Conservation (phyloP, 2,797 vertebrate species). For the Anguilla anguilla region DNA sequence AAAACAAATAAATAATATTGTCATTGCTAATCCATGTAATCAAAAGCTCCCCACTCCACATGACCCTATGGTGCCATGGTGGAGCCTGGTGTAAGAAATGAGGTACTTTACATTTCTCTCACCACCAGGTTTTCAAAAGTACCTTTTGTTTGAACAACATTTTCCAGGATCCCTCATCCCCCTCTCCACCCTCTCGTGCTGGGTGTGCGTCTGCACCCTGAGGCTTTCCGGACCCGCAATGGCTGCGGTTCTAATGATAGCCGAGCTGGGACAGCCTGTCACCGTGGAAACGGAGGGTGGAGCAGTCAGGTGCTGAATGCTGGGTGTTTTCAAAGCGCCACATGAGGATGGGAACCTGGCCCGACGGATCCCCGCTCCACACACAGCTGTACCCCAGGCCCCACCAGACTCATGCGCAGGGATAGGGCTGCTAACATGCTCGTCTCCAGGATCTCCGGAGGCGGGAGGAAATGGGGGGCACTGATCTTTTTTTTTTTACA, state of each 20-base stretch:
- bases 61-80: too few species aligned
- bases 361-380: neutral
- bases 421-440: neutral
- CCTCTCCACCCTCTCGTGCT: neutral
- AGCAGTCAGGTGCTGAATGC: constrained; percentile 70
- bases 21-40: neutral
- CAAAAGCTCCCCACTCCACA: neutral
- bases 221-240: constrained; percentile 57
- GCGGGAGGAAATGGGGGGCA: neutral
- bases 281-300: constrained; percentile 69
- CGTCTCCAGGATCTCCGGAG: neutral
- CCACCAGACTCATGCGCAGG: neutral
- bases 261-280: constrained; percentile 58
- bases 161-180: neutral
- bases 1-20: neutral
- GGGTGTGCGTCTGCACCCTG: constrained; percentile 11
- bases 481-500: too few species aligned
- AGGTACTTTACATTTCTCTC: neutral
- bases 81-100: too few species aligned
- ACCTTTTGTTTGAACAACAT: neutral
- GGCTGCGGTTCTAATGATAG: constrained; percentile 42
- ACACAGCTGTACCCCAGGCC: neutral
- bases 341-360: neutral
- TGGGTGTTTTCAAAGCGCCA: neutral
- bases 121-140: neutral